phyloP scores from a whole-genome alignment of 2,888 invertebrate genomes.

The Siphlonurus alternatus region DNA sequence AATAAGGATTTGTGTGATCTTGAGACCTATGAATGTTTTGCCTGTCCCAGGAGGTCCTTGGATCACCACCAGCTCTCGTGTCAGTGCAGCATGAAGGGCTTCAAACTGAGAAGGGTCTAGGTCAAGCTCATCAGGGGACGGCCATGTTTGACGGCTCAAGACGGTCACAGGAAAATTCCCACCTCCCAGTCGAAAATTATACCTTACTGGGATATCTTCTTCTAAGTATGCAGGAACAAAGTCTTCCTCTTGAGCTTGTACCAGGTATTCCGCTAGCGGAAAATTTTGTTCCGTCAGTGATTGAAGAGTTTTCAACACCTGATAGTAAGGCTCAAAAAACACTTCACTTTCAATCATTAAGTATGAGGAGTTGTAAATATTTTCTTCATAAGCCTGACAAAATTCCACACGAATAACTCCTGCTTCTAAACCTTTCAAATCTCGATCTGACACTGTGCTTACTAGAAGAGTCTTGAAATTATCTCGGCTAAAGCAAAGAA shows the following conservation, averaged over 20 bases:
- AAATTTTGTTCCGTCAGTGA: conserved; percentile 19
- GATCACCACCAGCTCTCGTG: conserved; percentile 23
- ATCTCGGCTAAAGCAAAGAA: conserved; percentile 29
- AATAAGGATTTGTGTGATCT: conserved; percentile 25
- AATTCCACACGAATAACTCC: conserved; percentile 17
- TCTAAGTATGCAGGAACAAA: conserved; percentile 20
- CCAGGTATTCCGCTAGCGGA: conserved; percentile 22
- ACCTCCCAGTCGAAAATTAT: background rate
- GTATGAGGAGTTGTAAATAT: conserved; percentile 12
- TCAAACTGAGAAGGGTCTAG: conserved; percentile 22
- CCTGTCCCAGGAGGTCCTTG: conserved; percentile 36
- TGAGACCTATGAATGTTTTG: conserved; percentile 30
- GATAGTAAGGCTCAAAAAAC: conserved; percentile 32
- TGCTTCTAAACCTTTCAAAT: conserved; percentile 16
- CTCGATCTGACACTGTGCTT: conserved; percentile 23
- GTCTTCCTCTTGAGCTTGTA: conserved; percentile 17
- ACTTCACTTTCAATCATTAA: conserved; percentile 29
- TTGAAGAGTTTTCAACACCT: conserved; percentile 26
- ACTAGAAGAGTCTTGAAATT: conserved; percentile 26
- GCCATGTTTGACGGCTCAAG: conserved; percentile 2
- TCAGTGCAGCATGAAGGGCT: conserved; percentile 22
- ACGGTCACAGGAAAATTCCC: background rate
- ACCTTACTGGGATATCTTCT: background rate
- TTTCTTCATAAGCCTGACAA: conserved; percentile 3
- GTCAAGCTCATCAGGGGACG: conserved; percentile 4